Base-by-base conservation (phyloP, 2,797 vertebrate genomes). In the Eleutherodactylus coqui region DNA sequence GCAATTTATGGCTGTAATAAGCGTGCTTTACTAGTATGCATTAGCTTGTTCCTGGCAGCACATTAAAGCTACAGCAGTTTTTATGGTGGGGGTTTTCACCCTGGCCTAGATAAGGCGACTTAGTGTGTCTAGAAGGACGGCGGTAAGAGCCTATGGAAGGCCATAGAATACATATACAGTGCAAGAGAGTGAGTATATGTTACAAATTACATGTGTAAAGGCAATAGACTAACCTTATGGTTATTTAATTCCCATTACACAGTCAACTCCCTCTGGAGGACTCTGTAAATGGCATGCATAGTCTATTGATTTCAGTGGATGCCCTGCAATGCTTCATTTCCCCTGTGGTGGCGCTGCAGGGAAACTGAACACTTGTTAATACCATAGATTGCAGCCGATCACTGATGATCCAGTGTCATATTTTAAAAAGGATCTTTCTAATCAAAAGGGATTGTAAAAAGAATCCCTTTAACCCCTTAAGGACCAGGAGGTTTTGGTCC, bases 1-100 rank as follows among this genome's bases (percentile, higher is more conserved):
- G 41, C 70, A 73, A 73, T 73, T 73, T 73, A 73, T 73, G 41
- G 0, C n/a, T 14, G 64, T 73, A 73, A 73, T 73, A 73, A n/a
- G 41, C 8, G 70, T 9, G 70, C 9, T 21, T 2, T 73, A 73
- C 70, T 73, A 73, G 24, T 14, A 16, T n/a, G n/a, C 70, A 45
- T 43, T 16, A 27, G 41, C 70, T 43, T 13, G 24, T 43, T 45
- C 45, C 70, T 45, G 70, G 70, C 70, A 45, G 41, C 70, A 45
- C 70, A 73, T 45, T 73, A 45, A 73, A 73, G 70, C 11, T 14
- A 27, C 70, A 13, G 36, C 36, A 43, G 29, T 73, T 73, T n/a
- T 73, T 45, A 73, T 43, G 4, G 70, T 27, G 4, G 16, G 24
- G 70, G 45, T 72, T 72, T 72, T n/a, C 34, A 69, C 38, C 69